These are phyloP conservation scores for Acronicta alni DNA, from an alignment of 2,888 invertebrate genomes.

Conservation along the genomic window DNA sequence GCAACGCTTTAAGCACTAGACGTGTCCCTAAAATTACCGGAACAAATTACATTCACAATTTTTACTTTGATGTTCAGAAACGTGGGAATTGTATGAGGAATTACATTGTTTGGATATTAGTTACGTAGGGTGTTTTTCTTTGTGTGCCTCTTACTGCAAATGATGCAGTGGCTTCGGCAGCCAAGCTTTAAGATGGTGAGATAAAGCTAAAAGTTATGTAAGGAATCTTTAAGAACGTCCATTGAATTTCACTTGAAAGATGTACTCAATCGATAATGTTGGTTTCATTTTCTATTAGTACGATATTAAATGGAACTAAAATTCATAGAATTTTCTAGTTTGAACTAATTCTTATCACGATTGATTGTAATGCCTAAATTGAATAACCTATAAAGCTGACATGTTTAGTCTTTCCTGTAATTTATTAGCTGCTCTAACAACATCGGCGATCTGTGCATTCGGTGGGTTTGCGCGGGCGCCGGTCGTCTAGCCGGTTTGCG, in stretches of 20 bases:
- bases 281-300: no score
- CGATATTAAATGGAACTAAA: no score
- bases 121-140: background rate
- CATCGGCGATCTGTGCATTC: constrained; percentile 41
- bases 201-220: background rate
- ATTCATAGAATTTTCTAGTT: background rate
- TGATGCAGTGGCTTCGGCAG: background rate
- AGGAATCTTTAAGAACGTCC: no score
- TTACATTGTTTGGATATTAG: constrained; percentile 32
- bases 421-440: constrained; percentile 40
- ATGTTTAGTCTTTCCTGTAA: constrained; percentile 26
- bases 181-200: background rate
- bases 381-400: constrained; percentile 12
- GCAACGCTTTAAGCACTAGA: no score
- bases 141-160: constrained; percentile 8
- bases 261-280: no score
- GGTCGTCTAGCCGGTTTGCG: constrained; percentile 71
- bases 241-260: no score
- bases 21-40: no score
- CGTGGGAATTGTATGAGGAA: constrained; percentile 32
- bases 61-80: no score
- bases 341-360: constrained; percentile 4
- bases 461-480: constrained; percentile 63
- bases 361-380: constrained; percentile 12
- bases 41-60: no score